Base-by-base conservation (phyloP, 2,888 invertebrate genomes). In the Lasioglossum lativentre region DNA sequence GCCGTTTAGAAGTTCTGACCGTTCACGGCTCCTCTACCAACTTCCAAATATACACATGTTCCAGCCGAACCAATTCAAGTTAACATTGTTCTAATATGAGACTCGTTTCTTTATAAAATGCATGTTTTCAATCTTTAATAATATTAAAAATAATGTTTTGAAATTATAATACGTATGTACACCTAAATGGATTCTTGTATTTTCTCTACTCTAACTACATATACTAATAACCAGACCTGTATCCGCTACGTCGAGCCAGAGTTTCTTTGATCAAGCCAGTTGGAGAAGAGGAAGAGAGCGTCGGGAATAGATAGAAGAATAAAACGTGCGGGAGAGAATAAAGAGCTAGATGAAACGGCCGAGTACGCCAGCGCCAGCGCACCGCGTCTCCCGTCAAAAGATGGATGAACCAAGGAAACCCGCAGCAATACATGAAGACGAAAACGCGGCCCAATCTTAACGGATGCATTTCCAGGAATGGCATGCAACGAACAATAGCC, bases 351-450 rank as follows among this genome's bases (percentile, higher is more conserved):
- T n/a, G 27, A n/a, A 71, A 71, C 74, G 30, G 71, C 45, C 75
- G 47, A 78, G 80, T 80, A 84, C 82, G 86, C 83, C 90, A 86
- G 77, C 82, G n/a, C 3, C 34, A 34, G 34, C 34, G 34, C 34
- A 34, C 2, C 34, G 82, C 80, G 82, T 89, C 84, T 76, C 59
- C 74, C 27, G 40, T 78, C 76, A 59, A 90, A 90, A 90, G 90
- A 90, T 84, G 86, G 90, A 90, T 90, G 90, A 78, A 86, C 88
- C 89, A 80, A 86, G 86, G 79, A 75, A n/a, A 76, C 78, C 80
- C 71, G 76, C 66, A 63, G 88, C 79, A 84, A 88, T 85, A 88
- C 79, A 75, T 76, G 80, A 81, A 78, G 76, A 77, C 86, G 88
- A 88, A 86, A 84, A 81, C 82, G 78, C 88, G 80, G 82, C 52